These are phyloP conservation scores for Python bivittatus DNA, from an alignment of 2,113 vertebrate species.

Conservation along the genomic window DNA sequence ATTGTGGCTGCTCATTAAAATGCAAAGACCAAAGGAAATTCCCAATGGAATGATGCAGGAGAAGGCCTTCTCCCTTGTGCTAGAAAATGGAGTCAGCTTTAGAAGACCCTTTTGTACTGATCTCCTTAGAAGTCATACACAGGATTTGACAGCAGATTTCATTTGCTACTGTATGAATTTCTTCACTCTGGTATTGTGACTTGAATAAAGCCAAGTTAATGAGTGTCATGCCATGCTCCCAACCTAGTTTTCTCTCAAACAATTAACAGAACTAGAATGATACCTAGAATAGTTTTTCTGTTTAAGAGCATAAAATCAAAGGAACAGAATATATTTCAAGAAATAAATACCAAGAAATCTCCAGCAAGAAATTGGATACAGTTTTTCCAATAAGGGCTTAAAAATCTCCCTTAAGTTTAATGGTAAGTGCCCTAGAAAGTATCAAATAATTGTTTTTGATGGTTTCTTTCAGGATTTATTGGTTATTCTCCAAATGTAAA, in stretches of 20 bases:
- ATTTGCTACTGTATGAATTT: constrained; percentile 4
- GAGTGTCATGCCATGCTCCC: background rate
- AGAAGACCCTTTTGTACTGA: background rate
- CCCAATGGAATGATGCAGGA: background rate
- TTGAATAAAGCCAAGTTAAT: background rate
- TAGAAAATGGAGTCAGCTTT: background rate
- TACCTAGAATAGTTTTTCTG: background rate
- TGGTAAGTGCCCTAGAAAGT: background rate
- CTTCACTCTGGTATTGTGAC: background rate
- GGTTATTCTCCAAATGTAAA: constrained; percentile 86
- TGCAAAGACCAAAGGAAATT: background rate
- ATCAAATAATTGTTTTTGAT: constrained; percentile 10
- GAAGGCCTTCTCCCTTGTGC: background rate
- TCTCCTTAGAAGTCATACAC: background rate
- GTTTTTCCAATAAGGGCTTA: background rate
- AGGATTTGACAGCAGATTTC: background rate
- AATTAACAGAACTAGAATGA: background rate
- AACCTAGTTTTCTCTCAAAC: background rate
- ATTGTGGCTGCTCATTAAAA: background rate
- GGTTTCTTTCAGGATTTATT: constrained; percentile 84
- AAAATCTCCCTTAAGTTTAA: background rate
- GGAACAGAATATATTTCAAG: background rate
- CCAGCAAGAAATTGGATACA: background rate
- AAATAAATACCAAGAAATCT: background rate
- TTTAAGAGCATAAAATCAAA: background rate